Percentiles rank a stretch among this genome's conserved stretches.
These are phyloP conservation scores for Leuciscus idus DNA, from an alignment of 2,113 vertebrate species.

Conservation along the genomic window DNA sequence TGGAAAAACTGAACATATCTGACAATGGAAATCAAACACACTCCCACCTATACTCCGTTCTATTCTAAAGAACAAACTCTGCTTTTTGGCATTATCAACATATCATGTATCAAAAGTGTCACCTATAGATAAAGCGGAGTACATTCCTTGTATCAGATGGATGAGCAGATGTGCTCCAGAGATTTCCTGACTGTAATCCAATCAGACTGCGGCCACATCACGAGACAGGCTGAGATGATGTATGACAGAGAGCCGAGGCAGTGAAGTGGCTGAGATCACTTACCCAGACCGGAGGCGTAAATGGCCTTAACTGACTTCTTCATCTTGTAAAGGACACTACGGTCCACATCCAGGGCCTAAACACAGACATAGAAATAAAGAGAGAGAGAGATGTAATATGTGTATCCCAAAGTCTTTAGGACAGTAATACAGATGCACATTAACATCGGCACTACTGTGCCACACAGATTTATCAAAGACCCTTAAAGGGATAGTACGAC, in stretches of 20 bases:
- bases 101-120: conserved; percentile 18
- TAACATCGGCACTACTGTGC: not conserved
- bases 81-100: not conserved
- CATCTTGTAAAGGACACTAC: conserved; percentile 98
- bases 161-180: conserved; percentile 17
- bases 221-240: not conserved
- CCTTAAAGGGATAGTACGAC: not conserved
- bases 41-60: not conserved
- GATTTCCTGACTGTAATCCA: conserved; percentile 31
- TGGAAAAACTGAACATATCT: not conserved
- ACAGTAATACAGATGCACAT: not conserved
- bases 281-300: conserved; percentile 94
- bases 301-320: conserved; percentile 99
- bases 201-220: conserved; percentile 13
- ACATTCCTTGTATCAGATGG: conserved; percentile 2
- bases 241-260: not conserved
- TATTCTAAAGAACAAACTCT: not conserved
- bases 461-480: conserved; percentile 18
- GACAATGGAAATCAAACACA: not conserved
- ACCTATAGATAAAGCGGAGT: not conserved
- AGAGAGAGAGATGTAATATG: conserved; percentile 2
- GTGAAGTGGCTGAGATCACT: conserved; percentile 68
- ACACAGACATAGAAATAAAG: conserved; percentile 33
- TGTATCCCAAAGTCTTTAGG: not conserved
- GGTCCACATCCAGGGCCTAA: conserved; percentile 95